Conservation (phyloP, 2,113 vertebrate genomes). For the Prolemur simus region DNA sequence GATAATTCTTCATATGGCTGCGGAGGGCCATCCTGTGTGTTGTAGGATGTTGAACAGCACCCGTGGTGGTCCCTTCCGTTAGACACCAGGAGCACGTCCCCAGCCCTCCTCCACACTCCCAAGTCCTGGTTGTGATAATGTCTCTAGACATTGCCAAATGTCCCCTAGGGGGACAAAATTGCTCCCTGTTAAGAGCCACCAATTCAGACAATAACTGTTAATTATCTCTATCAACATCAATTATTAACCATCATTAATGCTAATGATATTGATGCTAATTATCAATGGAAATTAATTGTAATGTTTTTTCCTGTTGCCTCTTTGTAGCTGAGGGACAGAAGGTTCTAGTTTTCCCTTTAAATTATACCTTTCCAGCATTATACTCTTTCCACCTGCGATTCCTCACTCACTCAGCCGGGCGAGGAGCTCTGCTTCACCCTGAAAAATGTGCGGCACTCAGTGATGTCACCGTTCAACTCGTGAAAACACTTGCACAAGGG, state of each 20-base stretch:
- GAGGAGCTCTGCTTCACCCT: background rate
- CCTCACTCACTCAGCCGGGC: no score
- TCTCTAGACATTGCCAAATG: background rate
- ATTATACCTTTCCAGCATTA: background rate
- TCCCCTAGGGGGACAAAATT: background rate
- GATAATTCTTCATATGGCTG: background rate
- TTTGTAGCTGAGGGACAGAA: background rate
- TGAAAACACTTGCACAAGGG: rapidly evolving
- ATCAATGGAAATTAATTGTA: background rate
- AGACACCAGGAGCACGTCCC: no score
- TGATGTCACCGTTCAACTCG: rapidly evolving
- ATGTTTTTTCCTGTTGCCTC: background rate
- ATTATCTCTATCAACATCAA: background rate
- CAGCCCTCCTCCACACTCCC: background rate
- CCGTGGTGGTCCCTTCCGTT: background rate
- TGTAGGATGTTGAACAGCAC: background rate
- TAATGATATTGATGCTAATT: background rate
- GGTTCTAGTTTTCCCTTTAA: background rate
- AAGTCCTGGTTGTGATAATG: background rate
- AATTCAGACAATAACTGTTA: background rate
- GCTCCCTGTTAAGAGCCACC: background rate
- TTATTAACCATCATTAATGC: background rate
- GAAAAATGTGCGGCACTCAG: rapidly evolving
- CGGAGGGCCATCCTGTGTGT: rapidly evolving
- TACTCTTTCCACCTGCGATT: background rate